Evolutionary conservation across 1,140 invertebrate species (phyloP).

Genomic region (Pseudomyrmex flavicornis): DNA sequence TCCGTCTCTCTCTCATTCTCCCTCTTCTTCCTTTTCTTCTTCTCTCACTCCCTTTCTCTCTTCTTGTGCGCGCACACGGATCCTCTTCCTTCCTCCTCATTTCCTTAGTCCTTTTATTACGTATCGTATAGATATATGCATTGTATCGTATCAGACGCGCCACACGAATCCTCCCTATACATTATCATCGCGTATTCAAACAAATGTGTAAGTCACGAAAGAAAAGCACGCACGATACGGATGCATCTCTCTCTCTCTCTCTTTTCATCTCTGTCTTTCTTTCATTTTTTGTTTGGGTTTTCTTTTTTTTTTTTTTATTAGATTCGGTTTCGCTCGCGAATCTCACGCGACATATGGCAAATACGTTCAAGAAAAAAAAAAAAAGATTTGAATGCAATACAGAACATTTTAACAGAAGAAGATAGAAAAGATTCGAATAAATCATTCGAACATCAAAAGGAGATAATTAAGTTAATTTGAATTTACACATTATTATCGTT

Average conservation of each 20-base stretch:
- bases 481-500: not conserved
- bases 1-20: not conserved
- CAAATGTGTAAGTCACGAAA: slow-evolving; percentile 48
- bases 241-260: not conserved
- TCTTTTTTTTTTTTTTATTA: not conserved
- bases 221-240: slow-evolving; percentile 7
- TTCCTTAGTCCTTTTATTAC: slow-evolving; percentile 1
- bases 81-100: slow-evolving; percentile 28
- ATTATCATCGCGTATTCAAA: slow-evolving; percentile 41
- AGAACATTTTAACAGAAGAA: not conserved
- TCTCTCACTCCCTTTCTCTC: too few relatives aligned
- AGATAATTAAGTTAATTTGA: too few relatives aligned
- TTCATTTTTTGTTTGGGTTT: not conserved
- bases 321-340: slow-evolving; percentile 7
- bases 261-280: not conserved
- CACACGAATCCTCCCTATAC: not conserved
- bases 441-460: not conserved
- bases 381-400: not conserved
- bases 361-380: not conserved
- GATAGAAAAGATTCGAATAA: not conserved
- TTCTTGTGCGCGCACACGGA: not conserved
- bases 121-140: not conserved
- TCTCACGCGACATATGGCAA: slow-evolving; percentile 10
- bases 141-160: slow-evolving; percentile 20
- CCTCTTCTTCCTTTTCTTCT: too few relatives aligned